Percentiles rank a stretch among this genome's conserved stretches.
Evolutionary conservation across 1,140 invertebrate genomes (phyloP).

Genomic region (Drosophila equinoxialis): DNA sequence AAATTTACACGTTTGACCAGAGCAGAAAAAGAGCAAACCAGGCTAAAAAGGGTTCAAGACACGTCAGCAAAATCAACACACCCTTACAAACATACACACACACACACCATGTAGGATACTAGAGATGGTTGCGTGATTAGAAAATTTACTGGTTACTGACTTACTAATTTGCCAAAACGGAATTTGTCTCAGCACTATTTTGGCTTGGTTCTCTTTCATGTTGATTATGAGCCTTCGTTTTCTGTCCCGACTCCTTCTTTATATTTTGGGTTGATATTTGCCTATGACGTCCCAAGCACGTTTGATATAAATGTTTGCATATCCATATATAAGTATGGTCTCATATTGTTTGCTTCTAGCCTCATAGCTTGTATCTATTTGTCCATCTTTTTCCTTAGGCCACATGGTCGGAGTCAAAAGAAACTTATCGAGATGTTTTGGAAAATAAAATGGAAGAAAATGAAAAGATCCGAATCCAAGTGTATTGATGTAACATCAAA

Average conservation of each 20-base stretch:
- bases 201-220: not conserved
- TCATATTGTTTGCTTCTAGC: slow-evolving; percentile 41
- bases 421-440: not conserved
- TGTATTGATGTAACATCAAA: no score
- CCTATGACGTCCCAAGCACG: slow-evolving; percentile 46
- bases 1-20: slow-evolving; percentile 74
- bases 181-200: not conserved
- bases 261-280: slow-evolving; percentile 33
- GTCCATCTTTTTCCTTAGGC: not conserved
- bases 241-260: not conserved
- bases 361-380: slow-evolving; percentile 30
- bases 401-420: not conserved
- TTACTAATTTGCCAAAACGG: slow-evolving; percentile 3
- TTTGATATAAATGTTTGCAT: slow-evolving; percentile 57
- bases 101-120: no score
- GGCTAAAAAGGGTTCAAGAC: slow-evolving; percentile 69
- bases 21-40: slow-evolving; percentile 66
- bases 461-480: no score
- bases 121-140: slow-evolving; percentile 4
- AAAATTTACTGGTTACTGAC: not conserved
- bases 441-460: no score
- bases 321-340: slow-evolving; percentile 57
- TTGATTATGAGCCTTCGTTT: slow-evolving; percentile 10
- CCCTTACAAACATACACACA: slow-evolving; percentile 17
- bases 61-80: slow-evolving; percentile 50